Percentiles rank a stretch among this genome's conserved stretches.
Evolutionary conservation across 2,797 vertebrate genomes (phyloP).

Genomic region (Erethizon dorsatum): DNA sequence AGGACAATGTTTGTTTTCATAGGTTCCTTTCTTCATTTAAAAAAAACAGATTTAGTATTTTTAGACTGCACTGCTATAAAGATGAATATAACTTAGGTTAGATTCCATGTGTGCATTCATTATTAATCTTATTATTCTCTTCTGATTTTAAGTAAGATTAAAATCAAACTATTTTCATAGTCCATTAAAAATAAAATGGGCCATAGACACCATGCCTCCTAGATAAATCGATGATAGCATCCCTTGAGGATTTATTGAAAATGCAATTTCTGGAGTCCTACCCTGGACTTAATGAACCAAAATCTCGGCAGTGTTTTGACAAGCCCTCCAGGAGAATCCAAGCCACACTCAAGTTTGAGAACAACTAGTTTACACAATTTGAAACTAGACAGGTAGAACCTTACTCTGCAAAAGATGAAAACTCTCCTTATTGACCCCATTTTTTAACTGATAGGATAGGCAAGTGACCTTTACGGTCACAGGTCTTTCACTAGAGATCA

Average conservation of each 20-base stretch:
- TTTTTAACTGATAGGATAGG: neutral
- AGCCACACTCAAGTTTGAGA: neutral
- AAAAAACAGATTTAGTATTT: neutral
- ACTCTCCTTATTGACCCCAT: neutral
- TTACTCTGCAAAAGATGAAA: constrained; percentile 18
- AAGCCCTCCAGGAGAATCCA: neutral
- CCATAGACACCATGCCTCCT: neutral
- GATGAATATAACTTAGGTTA: neutral
- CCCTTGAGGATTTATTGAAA: neutral
- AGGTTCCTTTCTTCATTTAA: neutral
- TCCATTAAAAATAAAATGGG: neutral
- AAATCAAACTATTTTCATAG: neutral
- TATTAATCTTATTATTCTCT: constrained; percentile 33
- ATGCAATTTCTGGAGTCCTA: neutral
- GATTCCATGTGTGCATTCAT: neutral
- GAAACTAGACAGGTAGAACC: neutral
- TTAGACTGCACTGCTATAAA: neutral
- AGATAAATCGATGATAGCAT: neutral
- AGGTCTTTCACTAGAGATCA: constrained; percentile 20
- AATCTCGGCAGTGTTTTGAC: neutral
- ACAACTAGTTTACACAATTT: neutral
- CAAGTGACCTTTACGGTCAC: neutral
- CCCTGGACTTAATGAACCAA: neutral
- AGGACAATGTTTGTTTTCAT: neutral
- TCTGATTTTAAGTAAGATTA: neutral